Evolutionary conservation across 37 sponge, comb jelly and placozoan genomes (phyloP), one percentile per base, ranked within the genome.

Genomic region (Axinella damicornis): DNA sequence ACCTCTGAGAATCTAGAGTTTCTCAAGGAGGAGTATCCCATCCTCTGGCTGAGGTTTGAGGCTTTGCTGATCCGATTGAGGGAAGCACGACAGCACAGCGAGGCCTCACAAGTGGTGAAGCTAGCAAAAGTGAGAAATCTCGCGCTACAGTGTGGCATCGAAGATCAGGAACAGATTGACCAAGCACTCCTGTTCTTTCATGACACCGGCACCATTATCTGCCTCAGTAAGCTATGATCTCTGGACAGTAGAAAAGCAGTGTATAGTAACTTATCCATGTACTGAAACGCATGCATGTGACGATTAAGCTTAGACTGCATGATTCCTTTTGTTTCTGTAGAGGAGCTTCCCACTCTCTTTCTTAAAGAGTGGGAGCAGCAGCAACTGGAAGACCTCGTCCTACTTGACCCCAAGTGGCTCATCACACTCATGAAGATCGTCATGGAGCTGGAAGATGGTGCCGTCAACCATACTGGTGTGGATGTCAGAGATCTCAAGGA

Each of bases 371-470:
- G 80, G 25, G 85, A 90, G 19, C 63, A 22, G 28, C 20, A 85
- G 58, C 32, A 24, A 5, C 55, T 90, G 21, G 27, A 60, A n/a
- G 64, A 74, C 1, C 41, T 91, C 33, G 74, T 91, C 1, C 30
- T 91, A 5, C 57, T 86, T 14, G 73, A 81, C 14, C 87, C 87
- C 25, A 46, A 70, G 55, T 79, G 83, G 77, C 78, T 91, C 19
- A 82, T 82, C 25, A 58, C 46, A 20, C 73, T 85, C 27, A 91
- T 91, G 92, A 86, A 76, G 28, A 71, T 81, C n/a, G 34, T 86
- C 13, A 71, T 91, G 68, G 72, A 79, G 33, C 69, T 90, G 0
- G 14, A 32, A 46, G 1, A 46, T 27, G 17, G 27, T 6, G 28
- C 57, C 25, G 55, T 17, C n/a, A 2, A 20, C 25, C 20, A 53